Conservation (phyloP, 1,140 invertebrate species). For the Maconellicoccus hirsutus region DNA sequence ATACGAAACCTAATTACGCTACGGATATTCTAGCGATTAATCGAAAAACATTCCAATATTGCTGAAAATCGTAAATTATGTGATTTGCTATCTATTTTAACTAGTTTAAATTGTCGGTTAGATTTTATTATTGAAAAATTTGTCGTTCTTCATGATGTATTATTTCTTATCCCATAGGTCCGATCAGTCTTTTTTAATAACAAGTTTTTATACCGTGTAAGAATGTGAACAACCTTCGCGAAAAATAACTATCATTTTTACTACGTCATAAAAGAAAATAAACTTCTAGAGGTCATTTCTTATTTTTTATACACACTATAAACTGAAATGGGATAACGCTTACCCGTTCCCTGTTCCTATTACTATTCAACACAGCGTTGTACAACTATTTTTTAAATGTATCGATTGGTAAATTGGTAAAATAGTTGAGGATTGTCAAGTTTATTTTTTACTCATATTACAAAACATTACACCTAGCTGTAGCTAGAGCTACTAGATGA, state of each 20-base stretch:
- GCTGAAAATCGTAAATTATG: not conserved
- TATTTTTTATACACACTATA: not conserved
- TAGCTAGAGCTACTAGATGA: too few species aligned
- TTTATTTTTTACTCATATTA: too few species aligned
- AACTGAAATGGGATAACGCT: too few species aligned
- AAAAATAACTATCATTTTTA: not conserved
- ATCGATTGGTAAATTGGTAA: too few species aligned
- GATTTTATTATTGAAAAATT: not conserved
- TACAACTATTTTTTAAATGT: too few species aligned
- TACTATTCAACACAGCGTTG: too few species aligned
- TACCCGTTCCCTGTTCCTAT: too few species aligned
- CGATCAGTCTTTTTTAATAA: conserved; percentile 10
- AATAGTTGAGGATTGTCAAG: too few species aligned
- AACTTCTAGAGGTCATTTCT: not conserved
- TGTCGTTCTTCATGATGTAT: not conserved
- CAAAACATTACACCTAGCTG: too few species aligned
- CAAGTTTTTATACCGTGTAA: not conserved
- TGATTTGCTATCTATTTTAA: not conserved
- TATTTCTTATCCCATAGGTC: not conserved
- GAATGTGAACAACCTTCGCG: conserved; percentile 1
- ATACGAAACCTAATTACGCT: not conserved
- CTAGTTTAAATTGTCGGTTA: too few species aligned
- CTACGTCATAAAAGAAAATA: not conserved
- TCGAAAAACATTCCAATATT: not conserved
- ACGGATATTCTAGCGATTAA: not conserved